Evolutionary conservation across 2,113 vertebrate species (phyloP).

Genomic region (Cyphomyrus discorhynchus): DNA sequence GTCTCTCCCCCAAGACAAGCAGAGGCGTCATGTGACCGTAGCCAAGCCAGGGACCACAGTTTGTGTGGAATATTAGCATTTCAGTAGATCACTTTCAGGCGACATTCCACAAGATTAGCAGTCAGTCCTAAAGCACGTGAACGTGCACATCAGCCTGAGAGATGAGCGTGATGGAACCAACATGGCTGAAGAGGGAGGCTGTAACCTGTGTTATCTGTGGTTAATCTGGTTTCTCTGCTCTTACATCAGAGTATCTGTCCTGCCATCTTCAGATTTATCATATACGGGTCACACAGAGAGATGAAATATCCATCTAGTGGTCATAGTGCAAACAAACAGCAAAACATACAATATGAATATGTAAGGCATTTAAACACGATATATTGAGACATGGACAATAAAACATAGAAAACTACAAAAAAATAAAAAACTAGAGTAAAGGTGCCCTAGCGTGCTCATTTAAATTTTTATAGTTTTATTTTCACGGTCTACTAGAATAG

Average conservation of each 20-base stretch:
- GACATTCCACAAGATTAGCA: background rate
- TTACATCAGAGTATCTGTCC: background rate
- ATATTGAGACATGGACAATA: background rate
- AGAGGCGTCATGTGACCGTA: background rate
- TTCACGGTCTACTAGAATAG: background rate
- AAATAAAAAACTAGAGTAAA: background rate
- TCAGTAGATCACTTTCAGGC: background rate
- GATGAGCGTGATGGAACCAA: background rate
- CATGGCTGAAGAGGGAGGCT: background rate
- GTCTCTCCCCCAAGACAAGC: slow-evolving; percentile 19
- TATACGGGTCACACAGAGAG: background rate
- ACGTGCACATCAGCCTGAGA: background rate
- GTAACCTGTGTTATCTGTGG: background rate
- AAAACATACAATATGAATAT: background rate
- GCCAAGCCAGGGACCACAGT: background rate
- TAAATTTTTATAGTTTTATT: background rate
- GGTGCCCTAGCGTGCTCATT: background rate
- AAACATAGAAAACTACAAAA: background rate
- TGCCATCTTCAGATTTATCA: background rate
- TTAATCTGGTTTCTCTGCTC: background rate
- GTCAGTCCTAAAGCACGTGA: background rate
- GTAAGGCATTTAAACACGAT: background rate
- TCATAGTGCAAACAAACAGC: background rate
- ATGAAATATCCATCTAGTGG: background rate
- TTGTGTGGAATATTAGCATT: background rate